Conservation (phyloP, 1,140 invertebrate genomes). For the Andrena cerasifolii region DNA sequence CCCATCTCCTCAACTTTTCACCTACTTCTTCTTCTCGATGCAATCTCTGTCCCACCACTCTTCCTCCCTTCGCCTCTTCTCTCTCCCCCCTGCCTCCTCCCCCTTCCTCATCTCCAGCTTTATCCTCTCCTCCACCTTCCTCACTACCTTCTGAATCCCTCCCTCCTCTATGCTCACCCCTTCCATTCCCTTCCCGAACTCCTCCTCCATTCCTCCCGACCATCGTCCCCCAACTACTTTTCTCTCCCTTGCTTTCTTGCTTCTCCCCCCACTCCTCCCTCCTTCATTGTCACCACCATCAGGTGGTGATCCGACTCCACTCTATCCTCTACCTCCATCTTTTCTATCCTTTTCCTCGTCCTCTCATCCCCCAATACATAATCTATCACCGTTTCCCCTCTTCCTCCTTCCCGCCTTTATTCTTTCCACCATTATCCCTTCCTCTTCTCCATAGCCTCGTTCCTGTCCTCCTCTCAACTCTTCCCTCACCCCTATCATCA, state of each 20-base stretch:
- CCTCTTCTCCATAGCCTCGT: no score
- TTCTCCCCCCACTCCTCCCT: neutral
- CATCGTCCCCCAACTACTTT: neutral
- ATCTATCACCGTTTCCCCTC: neutral
- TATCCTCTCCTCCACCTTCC: neutral
- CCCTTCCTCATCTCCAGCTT: no score
- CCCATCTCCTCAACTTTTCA: neutral
- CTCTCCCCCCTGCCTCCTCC: neutral
- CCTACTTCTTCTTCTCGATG: neutral
- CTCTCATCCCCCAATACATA: neutral
- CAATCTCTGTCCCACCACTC: neutral
- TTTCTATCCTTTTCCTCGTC: neutral
- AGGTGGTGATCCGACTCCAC: neutral
- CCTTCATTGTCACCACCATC: neutral
- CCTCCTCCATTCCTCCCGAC: neutral
- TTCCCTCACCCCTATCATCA: no score
- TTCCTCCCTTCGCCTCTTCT: neutral
- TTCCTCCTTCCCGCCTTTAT: neutral
- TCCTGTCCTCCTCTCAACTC: no score
- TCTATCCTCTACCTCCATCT: neutral
- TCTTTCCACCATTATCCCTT: neutral
- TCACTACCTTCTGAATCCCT: neutral
- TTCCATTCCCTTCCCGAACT: neutral
- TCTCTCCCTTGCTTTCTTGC: neutral
- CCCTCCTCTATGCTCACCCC: no score